Base-by-base conservation (phyloP, 2,888 invertebrate species). In the Cenopis cana region DNA sequence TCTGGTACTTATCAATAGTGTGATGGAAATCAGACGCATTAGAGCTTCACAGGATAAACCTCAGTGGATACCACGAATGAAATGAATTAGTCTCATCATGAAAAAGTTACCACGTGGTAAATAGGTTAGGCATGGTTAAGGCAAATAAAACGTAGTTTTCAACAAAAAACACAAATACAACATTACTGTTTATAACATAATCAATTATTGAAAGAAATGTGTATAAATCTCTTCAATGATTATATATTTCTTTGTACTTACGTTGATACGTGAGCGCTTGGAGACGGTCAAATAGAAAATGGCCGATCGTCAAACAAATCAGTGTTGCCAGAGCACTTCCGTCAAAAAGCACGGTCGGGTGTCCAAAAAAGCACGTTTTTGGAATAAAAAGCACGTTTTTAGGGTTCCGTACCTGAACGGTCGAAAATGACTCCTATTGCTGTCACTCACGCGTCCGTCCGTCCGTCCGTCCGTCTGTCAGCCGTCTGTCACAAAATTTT, bases 11-110 rank as follows among this genome's bases (percentile, higher is more conserved):
- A 14, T 9, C 12, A 17, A 6, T 12, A 38, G 62, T 52, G 55
- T 38, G 17, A 1, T 11, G 33, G 36, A 68, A 83, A 83, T 92
- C 92, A 92, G 92, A 93, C 93, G 89, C 88, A 79, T 87, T 82
- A 81, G 81, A 82, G 89, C 90, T 89, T 93, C 92, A 92, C 86
- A 77, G 90, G 89, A 87, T 82, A 76, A 85, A 84, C 88, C 91
- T 92, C 89, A 88, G 91, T 87, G 87, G 91, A 92, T 92, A 92
- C 92, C 92, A 89, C 91, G 90, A 92, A 91, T 91, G 90, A 90
- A 90, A 81, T 86, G 79, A 82, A 81, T 80, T 76, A 76, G 76
- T 87, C 77, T 90, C 93, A 92, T 92, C 93, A 93, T 88, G 24
- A 46, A 81, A 83, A 68, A 5, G 24, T 55, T 64, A 80, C 81